phyloP scores from a whole-genome alignment of 2,888 invertebrate species.

The Mactromeris polynyma region DNA sequence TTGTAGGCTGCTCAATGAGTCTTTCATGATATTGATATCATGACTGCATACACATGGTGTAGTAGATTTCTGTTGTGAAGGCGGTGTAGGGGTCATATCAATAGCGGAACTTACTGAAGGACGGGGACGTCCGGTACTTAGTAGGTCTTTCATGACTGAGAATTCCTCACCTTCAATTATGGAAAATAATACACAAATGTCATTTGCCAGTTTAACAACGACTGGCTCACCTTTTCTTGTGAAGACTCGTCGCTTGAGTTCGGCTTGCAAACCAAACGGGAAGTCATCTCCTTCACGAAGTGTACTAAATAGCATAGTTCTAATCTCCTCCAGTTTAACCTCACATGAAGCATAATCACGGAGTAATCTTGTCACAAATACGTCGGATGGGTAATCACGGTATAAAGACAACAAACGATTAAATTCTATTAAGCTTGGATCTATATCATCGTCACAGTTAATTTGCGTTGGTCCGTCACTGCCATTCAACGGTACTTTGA shows the following conservation, averaged over 20 bases:
- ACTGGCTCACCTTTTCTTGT: constrained; percentile 9
- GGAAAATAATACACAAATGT: background rate
- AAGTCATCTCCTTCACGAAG: background rate
- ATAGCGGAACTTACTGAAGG: background rate
- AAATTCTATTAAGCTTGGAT: background rate
- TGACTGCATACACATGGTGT: background rate
- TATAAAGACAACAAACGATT: background rate
- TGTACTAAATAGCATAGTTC: constrained; percentile 17
- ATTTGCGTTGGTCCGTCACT: too few species aligned
- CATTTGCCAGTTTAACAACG: constrained; percentile 12
- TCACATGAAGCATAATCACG: background rate
- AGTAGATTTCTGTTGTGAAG: background rate
- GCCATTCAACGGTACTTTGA: background rate
- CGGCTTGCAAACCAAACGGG: background rate
- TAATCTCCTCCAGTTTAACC: background rate
- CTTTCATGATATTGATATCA: background rate
- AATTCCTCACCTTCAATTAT: constrained; percentile 24
- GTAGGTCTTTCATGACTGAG: background rate
- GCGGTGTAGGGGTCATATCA: background rate
- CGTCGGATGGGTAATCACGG: background rate
- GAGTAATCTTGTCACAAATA: background rate
- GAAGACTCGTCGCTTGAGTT: background rate
- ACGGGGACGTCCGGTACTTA: background rate
- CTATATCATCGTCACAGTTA: too few species aligned
- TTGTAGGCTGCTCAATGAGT: background rate